These are phyloP conservation scores for Prunella strophiata DNA, from an alignment of 2,797 vertebrate species.

Conservation along the genomic window DNA sequence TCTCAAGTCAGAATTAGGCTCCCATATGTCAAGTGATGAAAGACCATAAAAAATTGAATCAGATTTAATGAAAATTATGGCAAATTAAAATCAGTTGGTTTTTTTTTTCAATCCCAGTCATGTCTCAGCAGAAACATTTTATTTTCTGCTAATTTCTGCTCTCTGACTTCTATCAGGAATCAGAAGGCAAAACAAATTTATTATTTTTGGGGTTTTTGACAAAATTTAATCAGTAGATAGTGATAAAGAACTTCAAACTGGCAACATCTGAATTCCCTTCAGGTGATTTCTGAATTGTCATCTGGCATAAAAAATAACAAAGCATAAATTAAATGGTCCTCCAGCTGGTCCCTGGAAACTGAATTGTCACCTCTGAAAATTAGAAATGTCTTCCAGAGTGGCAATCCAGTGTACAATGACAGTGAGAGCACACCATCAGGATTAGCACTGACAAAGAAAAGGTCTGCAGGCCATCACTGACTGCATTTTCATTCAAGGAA, in stretches of 20 bases:
- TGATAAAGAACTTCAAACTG: conserved; percentile 10
- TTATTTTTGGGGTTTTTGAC: background rate
- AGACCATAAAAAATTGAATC: conserved; percentile 24
- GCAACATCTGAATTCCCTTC: background rate
- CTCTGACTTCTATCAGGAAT: background rate
- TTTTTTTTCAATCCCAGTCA: background rate
- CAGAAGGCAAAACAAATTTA: background rate
- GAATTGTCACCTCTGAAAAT: background rate
- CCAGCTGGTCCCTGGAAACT: background rate
- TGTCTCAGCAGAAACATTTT: background rate
- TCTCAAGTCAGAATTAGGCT: conserved; percentile 57
- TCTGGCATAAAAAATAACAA: background rate
- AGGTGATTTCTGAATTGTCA: background rate
- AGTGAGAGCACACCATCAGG: background rate
- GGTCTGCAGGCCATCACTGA: background rate
- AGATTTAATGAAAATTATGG: conserved; percentile 2
- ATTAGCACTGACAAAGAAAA: background rate
- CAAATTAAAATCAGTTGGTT: background rate
- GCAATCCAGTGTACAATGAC: background rate
- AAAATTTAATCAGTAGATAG: background rate
- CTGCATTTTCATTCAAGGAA: background rate
- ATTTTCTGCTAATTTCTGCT: background rate
- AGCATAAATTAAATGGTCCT: background rate
- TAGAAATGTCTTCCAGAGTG: background rate
- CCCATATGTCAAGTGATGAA: conserved; percentile 27